Percentiles rank a stretch among this genome's conserved stretches.
These are phyloP conservation scores for Oryzias dopingdopingensis DNA, from an alignment of 2,797 vertebrate genomes.

Conservation along the genomic window DNA sequence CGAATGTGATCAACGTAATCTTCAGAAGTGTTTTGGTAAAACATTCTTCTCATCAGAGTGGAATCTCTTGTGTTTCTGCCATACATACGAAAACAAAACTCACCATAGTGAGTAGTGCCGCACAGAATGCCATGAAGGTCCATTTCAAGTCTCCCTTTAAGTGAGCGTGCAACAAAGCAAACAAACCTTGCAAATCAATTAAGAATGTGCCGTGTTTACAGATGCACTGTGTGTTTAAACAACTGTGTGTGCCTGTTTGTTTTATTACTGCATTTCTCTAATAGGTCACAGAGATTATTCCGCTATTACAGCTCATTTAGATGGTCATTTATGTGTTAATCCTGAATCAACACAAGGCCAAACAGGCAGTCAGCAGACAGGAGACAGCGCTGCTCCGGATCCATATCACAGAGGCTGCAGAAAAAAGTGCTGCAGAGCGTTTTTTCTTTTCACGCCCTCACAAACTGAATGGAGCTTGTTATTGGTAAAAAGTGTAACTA, in stretches of 20 bases:
- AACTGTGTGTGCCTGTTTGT: constrained; percentile 26
- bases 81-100: background rate
- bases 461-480: background rate
- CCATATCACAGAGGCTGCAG: constrained; percentile 7
- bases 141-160: constrained; percentile 32
- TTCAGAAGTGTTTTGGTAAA: constrained; percentile 24
- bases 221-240: constrained; percentile 8
- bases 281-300: constrained; percentile 67
- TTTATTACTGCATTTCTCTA: constrained; percentile 38
- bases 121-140: constrained; percentile 11
- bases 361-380: constrained; percentile 16
- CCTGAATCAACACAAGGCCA: constrained; percentile 50
- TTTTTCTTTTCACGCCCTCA: background rate
- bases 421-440: constrained; percentile 4
- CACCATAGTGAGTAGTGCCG: constrained; percentile 11
- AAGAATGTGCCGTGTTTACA: constrained; percentile 22
- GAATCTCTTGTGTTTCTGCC: constrained; percentile 19
- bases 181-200: constrained; percentile 56
- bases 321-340: constrained; percentile 62
- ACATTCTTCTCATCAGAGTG: constrained; percentile 29
- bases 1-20: constrained; percentile 43
- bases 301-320: constrained; percentile 58
- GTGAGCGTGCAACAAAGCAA: constrained; percentile 48
- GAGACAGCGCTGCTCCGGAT: constrained; percentile 2
- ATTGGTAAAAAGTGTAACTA: background rate